Evolutionary conservation across 2,888 invertebrate genomes (phyloP).

Genomic region (Zootermopsis nevadensis): DNA sequence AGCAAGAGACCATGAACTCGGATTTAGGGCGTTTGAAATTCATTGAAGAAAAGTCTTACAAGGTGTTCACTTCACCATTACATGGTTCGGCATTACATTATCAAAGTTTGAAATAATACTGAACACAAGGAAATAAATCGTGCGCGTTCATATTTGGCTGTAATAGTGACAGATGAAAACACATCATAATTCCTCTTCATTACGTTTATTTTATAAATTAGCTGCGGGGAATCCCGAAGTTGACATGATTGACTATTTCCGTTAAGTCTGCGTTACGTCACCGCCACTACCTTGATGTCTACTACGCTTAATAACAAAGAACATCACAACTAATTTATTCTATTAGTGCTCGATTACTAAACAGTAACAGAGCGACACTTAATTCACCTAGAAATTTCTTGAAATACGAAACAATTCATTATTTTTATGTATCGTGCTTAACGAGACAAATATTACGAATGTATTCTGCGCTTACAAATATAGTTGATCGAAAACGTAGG

Average conservation of each 20-base stretch:
- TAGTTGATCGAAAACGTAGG: too few relatives aligned
- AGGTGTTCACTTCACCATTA: neutral
- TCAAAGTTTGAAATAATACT: neutral
- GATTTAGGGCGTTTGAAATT: too few relatives aligned
- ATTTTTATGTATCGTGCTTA: too few relatives aligned
- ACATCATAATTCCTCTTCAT: constrained; percentile 3
- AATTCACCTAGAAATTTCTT: too few relatives aligned
- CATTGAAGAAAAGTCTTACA: neutral
- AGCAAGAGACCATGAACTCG: too few relatives aligned
- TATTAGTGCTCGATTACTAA: too few relatives aligned
- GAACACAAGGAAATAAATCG: neutral
- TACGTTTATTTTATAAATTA: neutral
- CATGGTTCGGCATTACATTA: neutral
- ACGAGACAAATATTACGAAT: too few relatives aligned
- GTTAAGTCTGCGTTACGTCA: constrained; percentile 17
- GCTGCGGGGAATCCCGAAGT: constrained; percentile 27
- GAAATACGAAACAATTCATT: too few relatives aligned
- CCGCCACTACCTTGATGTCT: neutral
- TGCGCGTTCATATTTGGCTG: neutral
- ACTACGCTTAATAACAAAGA: neutral
- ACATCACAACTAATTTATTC: too few relatives aligned
- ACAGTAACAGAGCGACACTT: too few relatives aligned
- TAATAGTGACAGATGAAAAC: constrained; percentile 15
- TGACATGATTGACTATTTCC: constrained; percentile 38
- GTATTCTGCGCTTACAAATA: too few relatives aligned